Percentiles rank a stretch among this genome's conserved stretches.
phyloP scores from a whole-genome alignment of 1,140 invertebrate species.

The Panulirus ornatus region DNA sequence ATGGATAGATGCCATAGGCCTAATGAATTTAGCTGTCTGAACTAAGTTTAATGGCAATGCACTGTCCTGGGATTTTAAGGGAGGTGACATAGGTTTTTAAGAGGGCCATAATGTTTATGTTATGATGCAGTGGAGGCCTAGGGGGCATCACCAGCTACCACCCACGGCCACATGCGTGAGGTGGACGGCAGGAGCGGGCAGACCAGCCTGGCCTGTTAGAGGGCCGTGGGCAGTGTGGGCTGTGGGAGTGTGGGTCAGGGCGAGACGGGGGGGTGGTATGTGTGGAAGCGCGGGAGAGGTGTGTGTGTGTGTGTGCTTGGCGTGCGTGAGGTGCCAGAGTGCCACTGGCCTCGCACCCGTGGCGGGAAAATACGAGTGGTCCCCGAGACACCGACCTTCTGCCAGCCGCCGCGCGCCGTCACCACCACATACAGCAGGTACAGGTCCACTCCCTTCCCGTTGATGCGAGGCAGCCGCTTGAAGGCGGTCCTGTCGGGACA shows the following conservation, averaged over 20 bases:
- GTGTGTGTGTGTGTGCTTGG: slow-evolving; percentile 49
- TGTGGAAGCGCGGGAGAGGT: slow-evolving; percentile 41
- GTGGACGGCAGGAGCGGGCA: slow-evolving; percentile 14
- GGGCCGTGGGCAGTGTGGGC: background rate
- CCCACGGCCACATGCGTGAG: background rate
- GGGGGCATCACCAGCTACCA: background rate
- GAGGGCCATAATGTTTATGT: background rate
- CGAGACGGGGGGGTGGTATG: background rate
- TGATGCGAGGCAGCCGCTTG: slow-evolving; percentile 87
- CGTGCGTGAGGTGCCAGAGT: slow-evolving; percentile 69
- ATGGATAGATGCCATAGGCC: no score
- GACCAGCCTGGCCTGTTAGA: background rate
- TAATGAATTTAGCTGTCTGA: no score
- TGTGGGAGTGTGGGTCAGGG: slow-evolving; percentile 2
- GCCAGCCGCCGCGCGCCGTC: slow-evolving; percentile 93
- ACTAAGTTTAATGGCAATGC: no score
- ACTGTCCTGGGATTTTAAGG: no score
- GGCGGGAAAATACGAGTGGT: slow-evolving; percentile 67
- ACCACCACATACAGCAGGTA: slow-evolving; percentile 93
- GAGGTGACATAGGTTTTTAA: no score
- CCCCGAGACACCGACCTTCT: slow-evolving; percentile 84
- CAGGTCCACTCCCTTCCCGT: slow-evolving; percentile 93
- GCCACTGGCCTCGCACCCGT: slow-evolving; percentile 49
- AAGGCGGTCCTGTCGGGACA: slow-evolving; percentile 85
- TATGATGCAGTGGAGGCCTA: background rate